phyloP scores from a whole-genome alignment of 2,888 invertebrate species.

The Microctonus brassicae region DNA sequence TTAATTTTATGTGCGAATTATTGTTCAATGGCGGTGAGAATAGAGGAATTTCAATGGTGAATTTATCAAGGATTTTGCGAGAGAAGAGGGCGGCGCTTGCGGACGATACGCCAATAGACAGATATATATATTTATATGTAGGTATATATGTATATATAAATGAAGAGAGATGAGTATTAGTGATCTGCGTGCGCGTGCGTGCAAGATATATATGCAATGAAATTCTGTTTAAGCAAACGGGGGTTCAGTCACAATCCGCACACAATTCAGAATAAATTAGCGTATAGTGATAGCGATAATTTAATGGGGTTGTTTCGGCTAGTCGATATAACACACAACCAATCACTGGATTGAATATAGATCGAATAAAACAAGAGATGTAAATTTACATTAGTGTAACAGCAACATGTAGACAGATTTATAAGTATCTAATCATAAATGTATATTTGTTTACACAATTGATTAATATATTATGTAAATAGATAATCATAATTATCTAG shows the following conservation, averaged over 20 bases:
- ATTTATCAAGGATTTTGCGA: background rate
- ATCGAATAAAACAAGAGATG: slow-evolving; percentile 8
- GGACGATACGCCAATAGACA: slow-evolving; percentile 11
- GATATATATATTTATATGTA: background rate
- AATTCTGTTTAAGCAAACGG: slow-evolving; percentile 16
- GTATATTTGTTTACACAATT: no score
- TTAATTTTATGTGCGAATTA: background rate
- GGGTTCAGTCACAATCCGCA: slow-evolving; percentile 12
- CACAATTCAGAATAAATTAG: slow-evolving; percentile 36
- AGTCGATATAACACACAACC: background rate
- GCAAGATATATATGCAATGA: background rate
- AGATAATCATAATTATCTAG: no score
- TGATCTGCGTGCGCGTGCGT: background rate
- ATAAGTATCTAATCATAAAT: no score
- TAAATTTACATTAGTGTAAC: slow-evolving; percentile 25
- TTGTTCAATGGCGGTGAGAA: background rate
- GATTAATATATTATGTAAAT: no score
- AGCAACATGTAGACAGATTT: no score
- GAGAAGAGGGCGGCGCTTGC: slow-evolving; percentile 18
- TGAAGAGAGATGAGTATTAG: background rate
- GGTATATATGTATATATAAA: background rate
- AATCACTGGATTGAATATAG: slow-evolving; percentile 16
- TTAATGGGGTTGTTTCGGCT: slow-evolving; percentile 31
- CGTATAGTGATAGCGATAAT: slow-evolving; percentile 28
- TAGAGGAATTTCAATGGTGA: background rate